phyloP scores from a whole-genome alignment of 2,113 vertebrate genomes.

The Anarrhichthys ocellatus region DNA sequence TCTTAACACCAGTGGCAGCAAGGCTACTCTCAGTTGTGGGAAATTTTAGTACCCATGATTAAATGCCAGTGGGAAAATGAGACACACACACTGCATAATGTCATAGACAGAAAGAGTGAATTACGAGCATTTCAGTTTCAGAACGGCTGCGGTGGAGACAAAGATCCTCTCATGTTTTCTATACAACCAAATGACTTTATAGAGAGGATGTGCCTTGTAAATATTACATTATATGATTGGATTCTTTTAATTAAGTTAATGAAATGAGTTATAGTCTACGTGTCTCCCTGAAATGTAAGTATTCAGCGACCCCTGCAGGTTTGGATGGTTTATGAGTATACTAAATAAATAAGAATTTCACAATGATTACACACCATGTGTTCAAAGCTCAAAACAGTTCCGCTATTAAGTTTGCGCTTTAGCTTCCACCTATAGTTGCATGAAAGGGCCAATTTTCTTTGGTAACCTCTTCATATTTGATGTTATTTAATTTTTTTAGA shows the following conservation, averaged over 20 bases:
- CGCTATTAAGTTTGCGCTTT: background rate
- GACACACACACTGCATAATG: background rate
- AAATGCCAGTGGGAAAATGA: conserved; percentile 8
- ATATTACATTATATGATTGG: background rate
- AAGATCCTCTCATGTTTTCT: background rate
- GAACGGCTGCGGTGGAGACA: background rate
- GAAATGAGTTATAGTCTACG: background rate
- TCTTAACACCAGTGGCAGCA: conserved; percentile 23
- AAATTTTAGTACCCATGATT: conserved; percentile 41
- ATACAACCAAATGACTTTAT: background rate
- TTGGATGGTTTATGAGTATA: conserved; percentile 8
- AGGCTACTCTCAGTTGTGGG: conserved; percentile 14
- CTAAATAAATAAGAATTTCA: background rate
- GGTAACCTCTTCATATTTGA: background rate
- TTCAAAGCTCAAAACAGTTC: background rate
- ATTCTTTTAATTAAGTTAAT: conserved; percentile 3
- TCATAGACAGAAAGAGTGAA: background rate
- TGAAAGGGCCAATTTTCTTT: background rate
- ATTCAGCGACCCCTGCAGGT: conserved; percentile 77
- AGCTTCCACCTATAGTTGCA: background rate
- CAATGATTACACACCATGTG: background rate
- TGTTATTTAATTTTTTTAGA: background rate
- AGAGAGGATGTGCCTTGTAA: background rate
- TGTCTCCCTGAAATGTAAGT: conserved; percentile 32
- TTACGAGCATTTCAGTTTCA: conserved; percentile 9